A percentile compares a stretch with the other conserved stretches of the same genome.
phyloP scores from a whole-genome alignment of 2,797 vertebrate species.

The Enteromius thamalakanensis region DNA sequence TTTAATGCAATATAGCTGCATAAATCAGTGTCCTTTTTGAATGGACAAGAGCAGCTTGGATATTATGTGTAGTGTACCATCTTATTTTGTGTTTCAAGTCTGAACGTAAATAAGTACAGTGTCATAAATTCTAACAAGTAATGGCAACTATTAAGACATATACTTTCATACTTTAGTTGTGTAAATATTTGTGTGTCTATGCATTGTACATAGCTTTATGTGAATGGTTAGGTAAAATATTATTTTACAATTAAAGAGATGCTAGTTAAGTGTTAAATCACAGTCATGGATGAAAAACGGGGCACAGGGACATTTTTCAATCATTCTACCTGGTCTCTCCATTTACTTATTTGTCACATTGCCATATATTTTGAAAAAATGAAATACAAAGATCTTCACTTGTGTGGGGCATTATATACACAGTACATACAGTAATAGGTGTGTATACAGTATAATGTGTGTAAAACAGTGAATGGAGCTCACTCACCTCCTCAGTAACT shows the following conservation, averaged over 20 bases:
- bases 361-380: slow-evolving; percentile 16
- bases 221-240: neutral
- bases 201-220: neutral
- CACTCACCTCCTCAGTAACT: slow-evolving; percentile 48
- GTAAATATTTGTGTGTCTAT: neutral
- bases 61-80: neutral
- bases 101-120: neutral
- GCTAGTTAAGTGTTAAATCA: slow-evolving; percentile 65
- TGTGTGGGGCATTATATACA: neutral
- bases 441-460: slow-evolving; percentile 42
- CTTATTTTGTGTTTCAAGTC: neutral
- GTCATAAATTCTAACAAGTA: neutral
- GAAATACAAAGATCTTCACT: neutral
- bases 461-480: slow-evolving; percentile 44
- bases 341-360: neutral
- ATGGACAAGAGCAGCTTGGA: neutral
- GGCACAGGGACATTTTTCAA: slow-evolving; percentile 70
- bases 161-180: too few relatives aligned
- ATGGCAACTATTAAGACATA: neutral
- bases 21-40: neutral
- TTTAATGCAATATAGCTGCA: neutral
- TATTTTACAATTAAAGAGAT: slow-evolving; percentile 64
- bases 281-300: slow-evolving; percentile 72
- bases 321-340: slow-evolving; percentile 67
- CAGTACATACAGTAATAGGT: neutral